Base-by-base conservation (phyloP, 2,888 invertebrate species). In the Brachypalpus laphriformis region DNA sequence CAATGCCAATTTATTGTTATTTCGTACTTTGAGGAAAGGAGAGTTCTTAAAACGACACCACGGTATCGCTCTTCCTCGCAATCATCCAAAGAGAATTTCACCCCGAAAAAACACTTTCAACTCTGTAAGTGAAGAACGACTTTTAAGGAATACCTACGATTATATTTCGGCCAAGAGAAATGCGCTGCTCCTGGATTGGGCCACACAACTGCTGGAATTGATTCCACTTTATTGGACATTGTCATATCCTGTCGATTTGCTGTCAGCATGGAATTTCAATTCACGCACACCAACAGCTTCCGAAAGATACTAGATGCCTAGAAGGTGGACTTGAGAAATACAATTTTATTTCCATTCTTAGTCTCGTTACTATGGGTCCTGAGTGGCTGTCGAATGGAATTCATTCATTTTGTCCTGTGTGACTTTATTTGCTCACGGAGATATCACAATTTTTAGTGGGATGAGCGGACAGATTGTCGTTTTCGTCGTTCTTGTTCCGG, bases 1-100 rank as follows among this genome's bases (percentile, higher is more conserved):
- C 61, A 72, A 72, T 31, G 42, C 22, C 54, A 74, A 63, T 65
- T 74, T 74, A 65, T 56, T 74, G n/a, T 63, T 74, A 54, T 54
- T 63, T 63, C 51, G 14, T 63, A 54, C 74, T 74, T 65, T 54
- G 34, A 31, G 25, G 25, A 2, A 25, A 34, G 7, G 31, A 40
- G 25, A 31, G 22, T 18, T 42, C 31, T 31, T 31, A 28, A 63
- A 51, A 42, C 14, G 31, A 40, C 31, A 18, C 34, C 66, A 25
- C 9, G 11, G 18, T 14, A 47, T 22, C 25, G n/a, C 5, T 51
- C 16, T 9, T 6, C 34, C 20, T 34, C 34, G 9, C 34, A 37
- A 65, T 37, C 22, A 66, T 51, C n/a, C 9, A 7, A 16, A 14
- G 18, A 51, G 11, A 25, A 16, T 51, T 51, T 16, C 40, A 54